A percentile compares a stretch with the other conserved stretches of the same genome.
Conservation (phyloP, 1,140 invertebrate species). For the Metaphire vulgaris region DNA sequence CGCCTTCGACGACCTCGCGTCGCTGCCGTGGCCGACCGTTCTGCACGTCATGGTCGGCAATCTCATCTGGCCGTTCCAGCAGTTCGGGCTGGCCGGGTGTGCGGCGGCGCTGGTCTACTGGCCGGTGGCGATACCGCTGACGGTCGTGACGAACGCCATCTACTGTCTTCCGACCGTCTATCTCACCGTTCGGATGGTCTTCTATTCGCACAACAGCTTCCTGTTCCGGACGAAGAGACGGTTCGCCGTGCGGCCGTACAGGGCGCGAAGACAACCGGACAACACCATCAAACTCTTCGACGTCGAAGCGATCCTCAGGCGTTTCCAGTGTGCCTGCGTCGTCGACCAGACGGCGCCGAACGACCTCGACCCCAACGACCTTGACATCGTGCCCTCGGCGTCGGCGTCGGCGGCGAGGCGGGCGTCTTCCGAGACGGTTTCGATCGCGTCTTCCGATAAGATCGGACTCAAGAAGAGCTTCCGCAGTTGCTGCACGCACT, state of each 20-base stretch:
- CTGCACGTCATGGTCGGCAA: conserved; percentile 38
- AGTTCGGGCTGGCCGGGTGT: conserved; percentile 39
- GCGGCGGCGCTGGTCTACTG: conserved; percentile 39
- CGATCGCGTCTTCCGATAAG: conserved; percentile 1
- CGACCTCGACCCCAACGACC: background rate
- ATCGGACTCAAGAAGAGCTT: background rate
- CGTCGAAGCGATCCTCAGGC: background rate
- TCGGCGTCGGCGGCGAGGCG: background rate
- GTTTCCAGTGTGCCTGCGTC: background rate
- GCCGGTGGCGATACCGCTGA: conserved; percentile 35
- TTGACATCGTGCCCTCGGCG: background rate
- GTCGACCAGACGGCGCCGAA: background rate
- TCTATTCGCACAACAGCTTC: conserved; percentile 38
- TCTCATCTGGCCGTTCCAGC: conserved; percentile 25
- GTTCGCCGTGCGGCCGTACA: conserved; percentile 6
- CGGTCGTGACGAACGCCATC: conserved; percentile 34
- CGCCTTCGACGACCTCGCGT: conserved; percentile 40
- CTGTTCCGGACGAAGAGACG: conserved; percentile 11
- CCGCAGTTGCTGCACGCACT: conserved; percentile 33
- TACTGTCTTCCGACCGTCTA: conserved; percentile 46
- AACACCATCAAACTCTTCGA: conserved; percentile 20
- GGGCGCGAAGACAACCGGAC: conserved; percentile 19
- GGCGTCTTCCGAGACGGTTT: conserved; percentile 15
- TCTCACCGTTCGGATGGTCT: conserved; percentile 40
- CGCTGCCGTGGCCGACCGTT: conserved; percentile 38